These are phyloP conservation scores for Gyps fulvus DNA, from an alignment of 2,113 vertebrate genomes.

Conservation along the genomic window DNA sequence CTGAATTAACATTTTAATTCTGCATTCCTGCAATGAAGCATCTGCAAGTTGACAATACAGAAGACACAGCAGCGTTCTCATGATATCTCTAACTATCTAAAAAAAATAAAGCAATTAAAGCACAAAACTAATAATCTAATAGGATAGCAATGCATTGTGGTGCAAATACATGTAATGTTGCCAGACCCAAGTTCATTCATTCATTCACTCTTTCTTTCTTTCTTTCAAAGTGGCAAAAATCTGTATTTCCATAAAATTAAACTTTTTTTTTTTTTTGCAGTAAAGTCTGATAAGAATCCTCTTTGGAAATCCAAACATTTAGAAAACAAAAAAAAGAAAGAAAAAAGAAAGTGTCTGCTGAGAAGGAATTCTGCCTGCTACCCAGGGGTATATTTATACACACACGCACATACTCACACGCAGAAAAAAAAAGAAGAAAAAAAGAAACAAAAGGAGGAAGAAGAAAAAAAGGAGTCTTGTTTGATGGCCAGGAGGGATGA, in stretches of 20 bases:
- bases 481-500: conserved; percentile 86
- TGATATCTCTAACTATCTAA: conserved; percentile 73
- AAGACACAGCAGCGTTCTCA: conserved; percentile 75
- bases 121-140: conserved; percentile 87
- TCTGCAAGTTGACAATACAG: conserved; percentile 98
- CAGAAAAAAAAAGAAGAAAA: conserved; percentile 64
- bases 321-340: conserved; percentile 42
- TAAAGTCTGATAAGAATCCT: conserved; percentile 84
- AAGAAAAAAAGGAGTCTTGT: conserved; percentile 81
- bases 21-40: conserved; percentile 82
- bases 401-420: conserved; percentile 19
- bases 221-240: conserved; percentile 79
- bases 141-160: conserved; percentile 88
- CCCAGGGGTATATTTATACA: conserved; percentile 71
- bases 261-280: conserved; percentile 32
- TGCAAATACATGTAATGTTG: conserved; percentile 89
- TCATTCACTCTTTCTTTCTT: conserved; percentile 79
- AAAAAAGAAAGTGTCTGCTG: conserved; percentile 80
- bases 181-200: conserved; percentile 86
- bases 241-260: conserved; percentile 83
- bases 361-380: conserved; percentile 82
- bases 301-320: conserved; percentile 85
- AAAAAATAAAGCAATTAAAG: conserved; percentile 88
- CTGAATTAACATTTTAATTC: conserved; percentile 75
- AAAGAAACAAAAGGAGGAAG: conserved; percentile 48